Evolutionary conservation across 92 coral and sea anemone species (phyloP).

Genomic region (Epizoanthus fatuus): DNA sequence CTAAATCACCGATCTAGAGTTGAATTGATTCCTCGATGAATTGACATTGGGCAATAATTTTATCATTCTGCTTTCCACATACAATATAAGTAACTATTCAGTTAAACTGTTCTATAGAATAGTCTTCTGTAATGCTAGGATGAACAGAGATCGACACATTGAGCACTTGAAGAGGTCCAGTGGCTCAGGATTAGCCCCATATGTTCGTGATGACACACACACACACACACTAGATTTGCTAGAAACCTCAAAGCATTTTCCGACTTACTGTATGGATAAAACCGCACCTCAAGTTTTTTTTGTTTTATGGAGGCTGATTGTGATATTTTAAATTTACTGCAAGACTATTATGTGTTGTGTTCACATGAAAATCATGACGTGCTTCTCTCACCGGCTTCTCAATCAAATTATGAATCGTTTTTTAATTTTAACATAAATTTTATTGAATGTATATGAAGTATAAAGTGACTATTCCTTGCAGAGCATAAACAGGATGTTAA

Average conservation of each 20-base stretch:
- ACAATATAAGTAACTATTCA: neutral
- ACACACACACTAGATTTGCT: neutral
- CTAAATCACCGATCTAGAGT: neutral
- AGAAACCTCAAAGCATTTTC: neutral
- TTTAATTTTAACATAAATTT: too few relatives aligned
- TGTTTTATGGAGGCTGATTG: too few relatives aligned
- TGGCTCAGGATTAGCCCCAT: slow-evolving; percentile 3
- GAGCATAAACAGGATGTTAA: too few relatives aligned
- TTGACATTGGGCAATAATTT: neutral
- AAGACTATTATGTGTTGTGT: too few relatives aligned
- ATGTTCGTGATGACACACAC: neutral
- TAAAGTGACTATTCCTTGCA: too few relatives aligned
- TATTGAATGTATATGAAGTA: too few relatives aligned
- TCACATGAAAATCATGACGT: too few relatives aligned
- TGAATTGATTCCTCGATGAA: neutral
- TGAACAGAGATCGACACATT: too few relatives aligned
- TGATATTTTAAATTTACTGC: too few relatives aligned
- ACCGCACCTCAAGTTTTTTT: neutral
- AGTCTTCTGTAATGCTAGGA: neutral
- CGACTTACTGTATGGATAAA: neutral
- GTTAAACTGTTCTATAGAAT: neutral
- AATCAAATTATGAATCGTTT: too few relatives aligned
- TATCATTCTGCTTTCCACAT: neutral
- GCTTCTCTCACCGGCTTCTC: too few relatives aligned
- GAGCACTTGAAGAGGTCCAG: slow-evolving; percentile 6